Evolutionary conservation across 2,797 vertebrate species (phyloP), one percentile per base, ranked within the genome.

Genomic region (Galago senegalensis): DNA sequence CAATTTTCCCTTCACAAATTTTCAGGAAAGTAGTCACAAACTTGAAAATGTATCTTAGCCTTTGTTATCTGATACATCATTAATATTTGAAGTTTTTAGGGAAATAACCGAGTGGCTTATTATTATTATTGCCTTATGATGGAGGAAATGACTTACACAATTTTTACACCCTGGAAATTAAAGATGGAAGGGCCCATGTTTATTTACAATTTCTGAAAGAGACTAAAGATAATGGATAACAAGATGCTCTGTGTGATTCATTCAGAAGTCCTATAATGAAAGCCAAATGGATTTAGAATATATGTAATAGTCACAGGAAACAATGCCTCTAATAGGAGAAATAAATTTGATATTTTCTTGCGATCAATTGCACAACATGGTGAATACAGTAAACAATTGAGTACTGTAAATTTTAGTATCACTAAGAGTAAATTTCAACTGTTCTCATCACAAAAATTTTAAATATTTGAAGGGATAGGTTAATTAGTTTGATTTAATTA

Each of bases 201-300:
- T 91, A 87, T 96, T 95, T 95, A 90, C 23, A 85, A 43, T 84
- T 97, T 96, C 63, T 96, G 77, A 80, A 95, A 85, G 21, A 92
- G 7, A 53, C 6, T 63, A 40, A 67, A 92, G 77, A n/a, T 20
- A 23, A 76, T 95, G 49, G 2, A 2, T 80, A 53, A 16, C 83
- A 85, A 49, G 86, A 86, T 69, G 73, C 56, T 97, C 94, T 77
- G 46, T 92, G 70, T 83, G 77, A 43, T 83, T 93, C 65, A 95
- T 93, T 96, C 79, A 95, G 20, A 97, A 83, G n/a, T 93, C 13
- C 94, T 97, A 97, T 97, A 97, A 96, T 67, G 58, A 56, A 97
- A 92, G 20, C 14, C 56, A 86, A 63, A 9, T 92, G 61, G 94
- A 96, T 96, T 86, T 80, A 63, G 98, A 97, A 97, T 96, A 85